Conservation (phyloP, 2,797 vertebrate species). For the Eulemur albifrons region DNA sequence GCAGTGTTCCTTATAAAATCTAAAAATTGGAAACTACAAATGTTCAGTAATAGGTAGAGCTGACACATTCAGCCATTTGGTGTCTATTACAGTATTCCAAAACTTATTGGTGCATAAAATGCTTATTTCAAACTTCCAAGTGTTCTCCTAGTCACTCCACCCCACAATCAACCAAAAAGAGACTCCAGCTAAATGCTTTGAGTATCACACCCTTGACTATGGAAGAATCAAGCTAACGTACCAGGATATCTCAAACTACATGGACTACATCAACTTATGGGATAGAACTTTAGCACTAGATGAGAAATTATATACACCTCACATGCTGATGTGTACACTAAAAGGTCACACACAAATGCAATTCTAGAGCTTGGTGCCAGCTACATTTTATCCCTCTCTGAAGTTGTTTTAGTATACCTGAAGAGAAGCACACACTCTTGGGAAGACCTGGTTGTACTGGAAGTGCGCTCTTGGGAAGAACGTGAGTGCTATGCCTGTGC, state of each 20-base stretch:
- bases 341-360: not conserved
- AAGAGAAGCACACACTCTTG: not conserved
- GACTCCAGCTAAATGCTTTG: not conserved
- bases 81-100: too few relatives aligned
- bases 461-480: not conserved
- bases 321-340: accelerated
- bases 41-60: not conserved
- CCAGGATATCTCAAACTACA: too few relatives aligned
- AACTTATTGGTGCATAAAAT: not conserved
- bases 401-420: too few relatives aligned
- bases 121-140: not conserved
- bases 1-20: not conserved
- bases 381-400: too few relatives aligned
- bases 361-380: not conserved
- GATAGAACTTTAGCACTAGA: not conserved
- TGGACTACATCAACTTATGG: not conserved
- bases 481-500: too few relatives aligned
- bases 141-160: not conserved
- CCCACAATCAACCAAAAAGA: not conserved
- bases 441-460: too few relatives aligned
- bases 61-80: accelerated
- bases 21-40: not conserved
- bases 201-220: not conserved
- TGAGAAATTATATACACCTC: too few relatives aligned
- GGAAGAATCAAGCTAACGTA: not conserved